These are phyloP conservation scores for Cephus nigrinus DNA, from an alignment of 2,888 invertebrate genomes.

Conservation along the genomic window DNA sequence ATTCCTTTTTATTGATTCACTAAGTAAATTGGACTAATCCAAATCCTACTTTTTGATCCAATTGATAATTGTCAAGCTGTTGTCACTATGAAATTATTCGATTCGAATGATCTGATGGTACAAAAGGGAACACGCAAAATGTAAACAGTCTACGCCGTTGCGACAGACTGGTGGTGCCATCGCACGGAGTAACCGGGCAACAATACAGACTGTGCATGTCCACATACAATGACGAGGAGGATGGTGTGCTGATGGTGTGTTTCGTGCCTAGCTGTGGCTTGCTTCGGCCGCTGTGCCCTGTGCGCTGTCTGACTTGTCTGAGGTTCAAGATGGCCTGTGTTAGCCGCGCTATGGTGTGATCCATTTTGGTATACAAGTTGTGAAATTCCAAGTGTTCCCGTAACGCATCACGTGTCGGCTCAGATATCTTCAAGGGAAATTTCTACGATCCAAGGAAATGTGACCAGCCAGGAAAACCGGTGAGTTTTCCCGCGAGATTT, in stretches of 20 bases:
- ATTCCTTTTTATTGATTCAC: background rate
- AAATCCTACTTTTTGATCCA: too few relatives aligned
- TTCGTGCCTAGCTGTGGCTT: background rate
- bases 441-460: slow-evolving; percentile 31
- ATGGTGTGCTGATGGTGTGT: background rate
- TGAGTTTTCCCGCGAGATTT: slow-evolving; percentile 28
- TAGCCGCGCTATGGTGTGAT: slow-evolving; percentile 31
- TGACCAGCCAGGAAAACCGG: slow-evolving; percentile 39
- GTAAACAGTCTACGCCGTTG: background rate
- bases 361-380: background rate
- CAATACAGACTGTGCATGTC: background rate
- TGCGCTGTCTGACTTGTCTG: slow-evolving; percentile 27
- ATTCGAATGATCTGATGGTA: background rate
- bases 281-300: background rate
- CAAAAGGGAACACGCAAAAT: background rate
- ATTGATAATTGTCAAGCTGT: background rate
- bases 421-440: background rate
- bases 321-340: slow-evolving; percentile 40
- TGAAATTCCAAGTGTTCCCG: background rate
- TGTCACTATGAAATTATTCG: background rate
- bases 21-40: background rate
- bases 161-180: background rate
- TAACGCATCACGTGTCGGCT: background rate
- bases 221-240: background rate
- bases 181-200: background rate